Evolutionary conservation across 2,113 vertebrate species (phyloP).

Genomic region (Electrona antarctica): DNA sequence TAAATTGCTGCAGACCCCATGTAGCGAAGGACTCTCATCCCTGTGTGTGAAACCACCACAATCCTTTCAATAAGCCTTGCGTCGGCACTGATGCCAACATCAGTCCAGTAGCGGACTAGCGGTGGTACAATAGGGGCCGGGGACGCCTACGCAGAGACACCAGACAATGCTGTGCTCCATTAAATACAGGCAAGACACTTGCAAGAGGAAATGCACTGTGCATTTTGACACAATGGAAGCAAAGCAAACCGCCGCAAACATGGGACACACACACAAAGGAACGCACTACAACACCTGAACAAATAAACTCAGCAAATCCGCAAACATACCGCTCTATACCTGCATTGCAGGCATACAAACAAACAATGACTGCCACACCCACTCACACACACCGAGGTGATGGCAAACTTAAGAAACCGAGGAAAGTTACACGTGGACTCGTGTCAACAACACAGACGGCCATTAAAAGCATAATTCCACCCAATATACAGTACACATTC

Average conservation of each 20-base stretch:
- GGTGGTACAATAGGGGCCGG: slow-evolving; percentile 24
- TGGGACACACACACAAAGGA: slow-evolving; percentile 34
- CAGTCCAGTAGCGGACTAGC: slow-evolving; percentile 20
- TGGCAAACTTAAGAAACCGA: slow-evolving; percentile 48
- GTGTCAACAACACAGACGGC: slow-evolving; percentile 61
- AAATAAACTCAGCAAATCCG: slow-evolving; percentile 53
- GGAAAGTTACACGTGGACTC: slow-evolving; percentile 37
- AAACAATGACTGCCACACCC: slow-evolving; percentile 47
- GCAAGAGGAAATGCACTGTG: slow-evolving; percentile 23
- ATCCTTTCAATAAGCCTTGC: slow-evolving; percentile 46
- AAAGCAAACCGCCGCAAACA: slow-evolving; percentile 53
- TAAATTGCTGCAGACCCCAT: neutral
- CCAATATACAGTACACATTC: slow-evolving; percentile 44
- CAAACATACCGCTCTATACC: slow-evolving; percentile 46
- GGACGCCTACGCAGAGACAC: slow-evolving; percentile 35
- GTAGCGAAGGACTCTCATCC: slow-evolving; percentile 35
- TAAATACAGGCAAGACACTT: slow-evolving; percentile 41
- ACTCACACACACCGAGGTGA: slow-evolving; percentile 43
- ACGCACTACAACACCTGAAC: slow-evolving; percentile 55
- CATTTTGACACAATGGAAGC: slow-evolving; percentile 11
- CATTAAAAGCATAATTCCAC: slow-evolving; percentile 52
- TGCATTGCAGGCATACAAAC: slow-evolving; percentile 33
- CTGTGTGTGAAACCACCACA: slow-evolving; percentile 26
- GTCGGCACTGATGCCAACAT: slow-evolving; percentile 29
- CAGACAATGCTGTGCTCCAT: slow-evolving; percentile 37